These are phyloP conservation scores for Glyptemys insculpta DNA, from an alignment of 2,797 vertebrate species.

Conservation along the genomic window DNA sequence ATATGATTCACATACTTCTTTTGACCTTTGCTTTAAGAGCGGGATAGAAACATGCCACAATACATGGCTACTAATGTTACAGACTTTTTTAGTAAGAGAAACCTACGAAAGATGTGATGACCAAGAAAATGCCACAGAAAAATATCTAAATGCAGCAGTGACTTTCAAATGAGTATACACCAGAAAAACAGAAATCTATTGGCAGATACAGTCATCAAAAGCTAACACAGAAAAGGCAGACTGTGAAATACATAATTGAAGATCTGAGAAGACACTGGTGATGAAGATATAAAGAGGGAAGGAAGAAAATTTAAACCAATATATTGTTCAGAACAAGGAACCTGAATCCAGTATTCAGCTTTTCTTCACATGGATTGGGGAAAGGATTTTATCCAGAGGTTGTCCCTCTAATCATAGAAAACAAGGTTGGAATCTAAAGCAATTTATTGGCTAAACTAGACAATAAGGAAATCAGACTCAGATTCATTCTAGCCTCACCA, in stretches of 20 bases:
- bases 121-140: not conserved
- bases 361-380: not conserved
- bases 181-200: not conserved
- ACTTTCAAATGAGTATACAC: constrained; percentile 20
- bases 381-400: not conserved
- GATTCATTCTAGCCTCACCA: constrained; percentile 24
- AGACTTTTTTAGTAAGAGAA: not conserved
- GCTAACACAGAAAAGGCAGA: not conserved
- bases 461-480: not conserved
- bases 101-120: not conserved
- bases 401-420: constrained; percentile 34
- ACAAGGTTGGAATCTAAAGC: constrained; percentile 11
- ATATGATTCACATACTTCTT: not conserved
- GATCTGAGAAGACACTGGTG: not conserved
- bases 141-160: not conserved
- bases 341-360: not conserved
- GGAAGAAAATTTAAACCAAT: not conserved
- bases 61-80: not conserved
- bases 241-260: not conserved
- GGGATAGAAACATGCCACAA: not conserved
- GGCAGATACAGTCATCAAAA: constrained; percentile 10
- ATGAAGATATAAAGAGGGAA: not conserved
- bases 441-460: constrained; percentile 38
- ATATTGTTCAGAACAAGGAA: not conserved
- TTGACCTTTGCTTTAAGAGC: not conserved